phyloP scores from a whole-genome alignment of 2,888 invertebrate species.

The Tenthredo distinguenda region DNA sequence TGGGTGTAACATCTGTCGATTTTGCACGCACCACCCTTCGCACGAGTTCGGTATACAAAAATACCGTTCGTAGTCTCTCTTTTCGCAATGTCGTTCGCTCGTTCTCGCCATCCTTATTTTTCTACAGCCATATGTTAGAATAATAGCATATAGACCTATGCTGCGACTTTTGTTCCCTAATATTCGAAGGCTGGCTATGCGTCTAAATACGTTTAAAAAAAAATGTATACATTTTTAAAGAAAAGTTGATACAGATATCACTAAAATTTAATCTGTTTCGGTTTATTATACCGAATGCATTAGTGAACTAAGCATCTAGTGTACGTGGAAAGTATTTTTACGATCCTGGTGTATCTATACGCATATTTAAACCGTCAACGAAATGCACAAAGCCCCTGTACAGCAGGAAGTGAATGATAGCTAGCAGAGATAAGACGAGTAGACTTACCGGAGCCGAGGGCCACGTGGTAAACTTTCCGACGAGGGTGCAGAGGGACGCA shows the following conservation, averaged over 20 bases:
- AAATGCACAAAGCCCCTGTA: conserved; percentile 19
- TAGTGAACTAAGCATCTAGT: background rate
- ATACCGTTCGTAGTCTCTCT: background rate
- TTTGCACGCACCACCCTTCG: conserved; percentile 34
- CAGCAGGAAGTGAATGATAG: conserved; percentile 42
- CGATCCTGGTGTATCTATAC: background rate
- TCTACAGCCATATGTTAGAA: background rate
- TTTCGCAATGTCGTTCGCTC: background rate
- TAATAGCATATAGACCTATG: background rate
- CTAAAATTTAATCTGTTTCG: background rate
- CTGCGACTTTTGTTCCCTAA: too few relatives aligned
- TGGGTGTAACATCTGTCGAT: conserved; percentile 44
- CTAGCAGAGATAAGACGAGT: conserved; percentile 31
- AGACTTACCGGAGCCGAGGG: conserved; percentile 15
- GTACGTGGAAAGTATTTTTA: conserved; percentile 8
- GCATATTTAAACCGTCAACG: background rate
- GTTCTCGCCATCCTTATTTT: background rate
- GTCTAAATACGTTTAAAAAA: too few relatives aligned
- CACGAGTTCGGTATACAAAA: background rate
- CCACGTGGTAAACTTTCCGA: conserved; percentile 37
- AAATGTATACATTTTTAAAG: too few relatives aligned
- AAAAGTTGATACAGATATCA: too few relatives aligned
- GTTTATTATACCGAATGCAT: background rate
- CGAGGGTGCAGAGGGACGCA: background rate
- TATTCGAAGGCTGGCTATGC: too few relatives aligned